Evolutionary conservation across 2,888 invertebrate species (phyloP).

Genomic region (Pseudolycoriella hygida): DNA sequence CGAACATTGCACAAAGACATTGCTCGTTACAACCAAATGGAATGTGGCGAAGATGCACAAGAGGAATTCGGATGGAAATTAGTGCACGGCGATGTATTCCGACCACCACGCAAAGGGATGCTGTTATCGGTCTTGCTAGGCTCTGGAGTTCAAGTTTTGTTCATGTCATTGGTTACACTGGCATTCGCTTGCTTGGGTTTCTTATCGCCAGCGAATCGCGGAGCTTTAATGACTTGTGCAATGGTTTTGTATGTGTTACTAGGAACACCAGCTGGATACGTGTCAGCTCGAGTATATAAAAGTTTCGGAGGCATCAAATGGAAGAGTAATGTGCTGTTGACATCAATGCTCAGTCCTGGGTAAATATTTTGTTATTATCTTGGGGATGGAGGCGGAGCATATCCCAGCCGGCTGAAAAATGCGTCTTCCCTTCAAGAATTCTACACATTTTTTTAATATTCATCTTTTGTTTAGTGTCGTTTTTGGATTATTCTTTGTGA

Average conservation of each 20-base stretch:
- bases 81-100: slow-evolving; percentile 94
- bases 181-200: slow-evolving; percentile 99
- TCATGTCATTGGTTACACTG: slow-evolving; percentile 88
- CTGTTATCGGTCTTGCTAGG: slow-evolving; percentile 89
- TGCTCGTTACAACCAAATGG: slow-evolving; percentile 93
- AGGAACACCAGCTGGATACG: slow-evolving; percentile 92
- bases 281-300: slow-evolving; percentile 93
- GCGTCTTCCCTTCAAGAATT: too few relatives aligned
- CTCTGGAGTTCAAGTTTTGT: slow-evolving; percentile 85
- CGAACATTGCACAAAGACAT: slow-evolving; percentile 96
- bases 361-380: slow-evolving; percentile 28
- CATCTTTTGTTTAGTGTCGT: slow-evolving; percentile 49
- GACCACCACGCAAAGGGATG: slow-evolving; percentile 94
- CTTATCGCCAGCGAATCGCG: slow-evolving; percentile 94
- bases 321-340: slow-evolving; percentile 95
- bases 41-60: slow-evolving; percentile 76
- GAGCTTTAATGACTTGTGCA: slow-evolving; percentile 95
- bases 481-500: slow-evolving; percentile 90
- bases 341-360: slow-evolving; percentile 95
- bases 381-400: too few relatives aligned
- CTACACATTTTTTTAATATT: background rate
- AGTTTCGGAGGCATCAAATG: slow-evolving; percentile 97
- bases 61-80: slow-evolving; percentile 84
- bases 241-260: slow-evolving; percentile 93
- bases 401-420: too few relatives aligned